Conservation (phyloP, 2,113 vertebrate genomes). For the Oryzias celebensis region DNA sequence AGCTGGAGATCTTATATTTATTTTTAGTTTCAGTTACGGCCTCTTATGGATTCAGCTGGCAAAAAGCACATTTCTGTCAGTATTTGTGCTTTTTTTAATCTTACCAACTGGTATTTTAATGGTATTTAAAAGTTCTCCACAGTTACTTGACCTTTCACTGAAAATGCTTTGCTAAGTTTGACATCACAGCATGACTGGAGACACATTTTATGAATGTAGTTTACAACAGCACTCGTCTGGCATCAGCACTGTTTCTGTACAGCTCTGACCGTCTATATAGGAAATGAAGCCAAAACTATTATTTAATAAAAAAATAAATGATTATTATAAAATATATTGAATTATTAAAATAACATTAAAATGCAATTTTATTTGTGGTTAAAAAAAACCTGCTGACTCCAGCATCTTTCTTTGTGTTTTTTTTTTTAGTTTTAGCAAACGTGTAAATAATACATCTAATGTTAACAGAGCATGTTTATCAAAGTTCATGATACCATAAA, state of each 20-base stretch:
- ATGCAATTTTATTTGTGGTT: too few relatives aligned
- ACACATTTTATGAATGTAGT: background rate
- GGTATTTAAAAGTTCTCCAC: background rate
- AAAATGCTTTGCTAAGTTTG: background rate
- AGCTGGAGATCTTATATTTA: too few relatives aligned
- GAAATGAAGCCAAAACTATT: background rate
- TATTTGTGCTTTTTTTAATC: background rate
- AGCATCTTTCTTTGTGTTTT: too few relatives aligned
- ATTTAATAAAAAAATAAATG: constrained; percentile 14
- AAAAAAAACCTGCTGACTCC: too few relatives aligned
- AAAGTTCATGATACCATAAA: too few relatives aligned
- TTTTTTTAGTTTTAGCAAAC: too few relatives aligned
- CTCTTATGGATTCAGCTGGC: background rate
- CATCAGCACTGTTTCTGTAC: background rate
- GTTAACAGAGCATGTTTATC: too few relatives aligned
- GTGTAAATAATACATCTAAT: too few relatives aligned
- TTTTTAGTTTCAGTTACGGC: too few relatives aligned
- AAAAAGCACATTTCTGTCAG: background rate
- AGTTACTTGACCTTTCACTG: background rate
- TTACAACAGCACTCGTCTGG: background rate
- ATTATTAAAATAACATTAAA: too few relatives aligned
- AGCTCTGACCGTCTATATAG: too few relatives aligned
- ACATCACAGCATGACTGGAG: background rate
- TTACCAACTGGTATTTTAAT: too few relatives aligned
- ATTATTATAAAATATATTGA: background rate